These are phyloP conservation scores for Mustela lutreola DNA, from an alignment of 2,113 vertebrate genomes.

Conservation along the genomic window DNA sequence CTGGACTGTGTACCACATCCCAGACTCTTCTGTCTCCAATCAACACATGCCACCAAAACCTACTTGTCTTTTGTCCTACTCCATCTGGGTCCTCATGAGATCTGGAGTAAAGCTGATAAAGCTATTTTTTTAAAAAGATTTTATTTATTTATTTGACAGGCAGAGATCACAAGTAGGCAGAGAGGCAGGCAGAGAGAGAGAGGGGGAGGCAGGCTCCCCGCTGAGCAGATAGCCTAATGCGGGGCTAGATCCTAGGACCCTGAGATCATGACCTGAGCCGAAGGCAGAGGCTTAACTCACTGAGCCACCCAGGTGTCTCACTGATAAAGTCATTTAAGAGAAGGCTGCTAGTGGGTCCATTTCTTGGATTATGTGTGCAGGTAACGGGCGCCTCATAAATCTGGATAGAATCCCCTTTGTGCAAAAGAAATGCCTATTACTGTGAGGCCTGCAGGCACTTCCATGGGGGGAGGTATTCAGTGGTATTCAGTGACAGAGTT, in stretches of 20 bases:
- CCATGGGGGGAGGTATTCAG: conserved; percentile 5
- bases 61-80: not conserved
- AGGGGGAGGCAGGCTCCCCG: too few species aligned
- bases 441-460: not conserved
- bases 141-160: too few species aligned
- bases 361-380: not conserved
- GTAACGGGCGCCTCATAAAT: not conserved
- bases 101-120: not conserved
- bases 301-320: too few species aligned
- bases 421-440: not conserved
- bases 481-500: conserved; percentile 38
- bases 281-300: too few species aligned
- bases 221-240: too few species aligned
- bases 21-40: not conserved
- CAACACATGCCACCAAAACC: not conserved
- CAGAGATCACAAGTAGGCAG: too few species aligned
- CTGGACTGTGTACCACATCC: not conserved
- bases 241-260: too few species aligned
- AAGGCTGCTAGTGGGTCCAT: too few species aligned
- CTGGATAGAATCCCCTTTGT: not conserved
- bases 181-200: too few species aligned
- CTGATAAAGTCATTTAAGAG: not conserved
- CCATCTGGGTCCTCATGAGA: not conserved
- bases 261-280: too few species aligned
- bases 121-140: too few species aligned